These are phyloP conservation scores for Anolis sagrei DNA, from an alignment of 2,113 vertebrate species.

Conservation along the genomic window DNA sequence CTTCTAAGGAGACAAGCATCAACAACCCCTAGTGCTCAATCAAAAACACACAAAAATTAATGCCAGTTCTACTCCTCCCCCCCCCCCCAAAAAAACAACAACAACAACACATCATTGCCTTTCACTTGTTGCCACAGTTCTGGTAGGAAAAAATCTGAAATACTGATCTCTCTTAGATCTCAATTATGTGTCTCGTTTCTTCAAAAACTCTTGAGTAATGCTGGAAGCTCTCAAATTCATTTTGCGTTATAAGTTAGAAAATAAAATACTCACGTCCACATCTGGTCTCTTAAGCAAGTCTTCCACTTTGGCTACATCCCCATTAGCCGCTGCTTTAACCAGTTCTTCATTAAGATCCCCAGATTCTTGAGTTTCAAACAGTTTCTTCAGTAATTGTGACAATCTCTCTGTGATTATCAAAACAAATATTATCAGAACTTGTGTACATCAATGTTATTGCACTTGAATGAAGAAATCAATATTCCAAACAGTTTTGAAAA, in stretches of 20 bases:
- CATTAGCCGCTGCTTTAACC: constrained; percentile 98
- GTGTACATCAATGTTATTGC: not conserved
- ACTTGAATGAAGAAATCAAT: not conserved
- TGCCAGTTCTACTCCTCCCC: too few species aligned
- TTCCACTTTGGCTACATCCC: constrained; percentile 97
- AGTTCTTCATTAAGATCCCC: constrained; percentile 98
- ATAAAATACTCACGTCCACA: constrained; percentile 87
- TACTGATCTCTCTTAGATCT: not conserved
- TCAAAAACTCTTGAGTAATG: not conserved
- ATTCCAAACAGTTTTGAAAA: not conserved
- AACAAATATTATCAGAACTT: constrained; percentile 32
- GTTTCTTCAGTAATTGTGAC: constrained; percentile 96
- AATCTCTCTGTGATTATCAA: constrained; percentile 87
- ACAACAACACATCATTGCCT: not conserved
- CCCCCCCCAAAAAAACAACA: too few species aligned
- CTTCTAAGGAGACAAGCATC: too few species aligned
- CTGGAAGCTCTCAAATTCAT: not conserved
- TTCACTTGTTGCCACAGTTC: not conserved
- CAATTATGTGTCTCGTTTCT: not conserved
- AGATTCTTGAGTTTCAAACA: constrained; percentile 99
- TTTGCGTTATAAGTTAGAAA: not conserved
- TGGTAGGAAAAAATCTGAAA: not conserved
- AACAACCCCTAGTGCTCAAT: too few species aligned
- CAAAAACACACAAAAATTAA: too few species aligned
- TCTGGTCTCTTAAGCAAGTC: constrained; percentile 96